Conservation (phyloP, 2,888 invertebrate genomes). For the Petrolisthes manimaculis region DNA sequence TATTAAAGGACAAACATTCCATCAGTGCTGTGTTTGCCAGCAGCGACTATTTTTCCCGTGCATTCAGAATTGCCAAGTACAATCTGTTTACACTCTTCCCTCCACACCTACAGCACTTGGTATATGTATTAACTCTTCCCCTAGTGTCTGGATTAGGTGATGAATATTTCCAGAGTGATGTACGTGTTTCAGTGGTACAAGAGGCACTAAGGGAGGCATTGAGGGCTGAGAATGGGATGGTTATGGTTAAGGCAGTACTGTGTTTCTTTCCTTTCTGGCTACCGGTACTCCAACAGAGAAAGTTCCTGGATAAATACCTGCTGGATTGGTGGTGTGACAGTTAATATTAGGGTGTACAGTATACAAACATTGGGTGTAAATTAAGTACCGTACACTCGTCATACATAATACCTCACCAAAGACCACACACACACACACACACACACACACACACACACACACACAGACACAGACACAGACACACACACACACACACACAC, state of each 20-base stretch:
- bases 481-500: conserved; percentile 11
- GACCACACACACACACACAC: conserved; percentile 18
- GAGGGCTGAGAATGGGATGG: background rate
- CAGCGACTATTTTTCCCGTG: conserved; percentile 23
- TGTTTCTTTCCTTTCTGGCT: conserved; percentile 35
- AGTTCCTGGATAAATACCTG: conserved; percentile 20
- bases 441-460: conserved; percentile 15
- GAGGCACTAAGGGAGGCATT: background rate
- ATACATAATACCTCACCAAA: background rate
- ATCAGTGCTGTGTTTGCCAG: conserved; percentile 8
- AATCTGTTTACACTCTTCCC: conserved; percentile 31
- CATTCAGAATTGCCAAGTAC: background rate
- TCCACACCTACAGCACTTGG: conserved; percentile 15
- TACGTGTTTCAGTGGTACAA: background rate
- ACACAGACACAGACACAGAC: conserved; percentile 20
- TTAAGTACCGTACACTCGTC: background rate
- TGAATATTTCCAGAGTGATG: background rate
- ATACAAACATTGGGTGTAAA: background rate
- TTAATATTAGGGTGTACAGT: background rate
- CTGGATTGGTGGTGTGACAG: background rate
- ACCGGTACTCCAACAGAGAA: conserved; percentile 1
- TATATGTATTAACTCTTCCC: conserved; percentile 26
- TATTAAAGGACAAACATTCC: conserved; percentile 3
- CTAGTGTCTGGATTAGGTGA: background rate
- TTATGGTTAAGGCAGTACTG: background rate